These are phyloP conservation scores for Synergus japonicus DNA, from an alignment of 2,888 invertebrate species.

Conservation along the genomic window DNA sequence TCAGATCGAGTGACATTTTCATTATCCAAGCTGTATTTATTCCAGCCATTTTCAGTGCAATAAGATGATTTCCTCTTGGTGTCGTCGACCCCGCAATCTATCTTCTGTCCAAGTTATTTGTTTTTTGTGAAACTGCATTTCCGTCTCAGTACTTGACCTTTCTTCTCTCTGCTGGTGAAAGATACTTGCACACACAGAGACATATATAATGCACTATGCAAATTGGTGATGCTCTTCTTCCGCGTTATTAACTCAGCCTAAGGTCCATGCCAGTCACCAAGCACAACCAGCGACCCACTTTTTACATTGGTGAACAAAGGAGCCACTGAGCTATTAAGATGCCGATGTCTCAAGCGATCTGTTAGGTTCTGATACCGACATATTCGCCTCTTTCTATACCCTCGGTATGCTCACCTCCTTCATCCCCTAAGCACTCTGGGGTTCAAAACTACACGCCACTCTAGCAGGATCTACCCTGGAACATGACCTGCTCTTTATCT, in stretches of 20 bases:
- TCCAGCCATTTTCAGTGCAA: slow-evolving; percentile 6
- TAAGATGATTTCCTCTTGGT: slow-evolving; percentile 5
- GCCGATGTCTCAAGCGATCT: slow-evolving; percentile 49
- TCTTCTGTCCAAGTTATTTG: slow-evolving; percentile 20
- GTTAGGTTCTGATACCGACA: slow-evolving; percentile 44
- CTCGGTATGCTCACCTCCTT: no score
- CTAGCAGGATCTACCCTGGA: background rate
- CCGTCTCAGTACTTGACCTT: slow-evolving; percentile 26
- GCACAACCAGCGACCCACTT: slow-evolving; percentile 57
- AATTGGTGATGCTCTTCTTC: slow-evolving; percentile 55
- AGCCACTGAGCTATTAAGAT: slow-evolving; percentile 55
- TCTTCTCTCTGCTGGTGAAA: background rate
- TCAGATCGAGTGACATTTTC: background rate
- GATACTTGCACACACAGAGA: background rate
- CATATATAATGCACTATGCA: slow-evolving; percentile 56
- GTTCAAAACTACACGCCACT: background rate
- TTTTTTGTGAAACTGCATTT: slow-evolving; percentile 17
- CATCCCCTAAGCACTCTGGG: background rate
- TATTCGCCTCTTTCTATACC: slow-evolving; percentile 30
- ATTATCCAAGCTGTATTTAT: slow-evolving; percentile 35
- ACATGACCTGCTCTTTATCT: slow-evolving; percentile 24
- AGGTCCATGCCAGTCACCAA: slow-evolving; percentile 48
- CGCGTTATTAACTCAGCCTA: slow-evolving; percentile 60
- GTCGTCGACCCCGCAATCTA: slow-evolving; percentile 19
- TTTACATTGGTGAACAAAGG: slow-evolving; percentile 44